Evolutionary conservation across 1,140 invertebrate species (phyloP).

Genomic region (Leucophenga varia): DNA sequence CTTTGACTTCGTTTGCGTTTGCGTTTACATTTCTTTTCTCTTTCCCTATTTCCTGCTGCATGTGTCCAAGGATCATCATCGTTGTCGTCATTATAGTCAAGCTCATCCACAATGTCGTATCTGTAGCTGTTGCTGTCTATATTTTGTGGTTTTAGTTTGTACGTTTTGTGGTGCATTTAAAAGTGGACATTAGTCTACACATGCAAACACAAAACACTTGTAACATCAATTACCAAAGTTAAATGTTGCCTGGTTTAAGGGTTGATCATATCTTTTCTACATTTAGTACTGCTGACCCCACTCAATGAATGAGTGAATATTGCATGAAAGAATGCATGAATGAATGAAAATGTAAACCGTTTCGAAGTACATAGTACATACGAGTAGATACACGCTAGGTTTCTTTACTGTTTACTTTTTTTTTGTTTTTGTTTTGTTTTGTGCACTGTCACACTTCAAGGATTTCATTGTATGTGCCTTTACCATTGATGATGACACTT

Average conservation of each 20-base stretch:
- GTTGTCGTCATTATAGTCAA: too few species aligned
- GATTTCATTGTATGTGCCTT: conserved; percentile 42
- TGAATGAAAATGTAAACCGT: conserved; percentile 51
- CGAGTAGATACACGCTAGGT: too few species aligned
- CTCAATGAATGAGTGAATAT: too few species aligned
- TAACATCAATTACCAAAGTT: conserved; percentile 34
- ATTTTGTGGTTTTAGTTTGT: conserved; percentile 45
- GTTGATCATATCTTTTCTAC: too few species aligned
- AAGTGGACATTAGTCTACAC: too few species aligned
- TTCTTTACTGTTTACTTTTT: conserved; percentile 6
- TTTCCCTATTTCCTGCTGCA: too few species aligned
- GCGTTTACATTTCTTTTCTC: too few species aligned
- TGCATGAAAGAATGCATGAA: conserved; percentile 23
- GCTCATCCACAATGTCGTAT: conserved; percentile 15
- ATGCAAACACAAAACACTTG: background rate
- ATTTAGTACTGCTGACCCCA: too few species aligned
- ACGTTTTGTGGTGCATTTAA: conserved; percentile 34
- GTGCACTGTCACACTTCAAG: conserved; percentile 52
- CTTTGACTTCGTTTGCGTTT: too few species aligned
- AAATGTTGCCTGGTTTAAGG: too few species aligned
- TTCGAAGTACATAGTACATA: conserved; percentile 14
- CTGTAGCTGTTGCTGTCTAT: conserved; percentile 11
- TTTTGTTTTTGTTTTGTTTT: conserved; percentile 21
- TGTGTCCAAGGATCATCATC: conserved; percentile 28
- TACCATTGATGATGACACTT: too few species aligned